phyloP scores from a whole-genome alignment of 2,888 invertebrate genomes.

The Acanthococcus lagerstroemiae region DNA sequence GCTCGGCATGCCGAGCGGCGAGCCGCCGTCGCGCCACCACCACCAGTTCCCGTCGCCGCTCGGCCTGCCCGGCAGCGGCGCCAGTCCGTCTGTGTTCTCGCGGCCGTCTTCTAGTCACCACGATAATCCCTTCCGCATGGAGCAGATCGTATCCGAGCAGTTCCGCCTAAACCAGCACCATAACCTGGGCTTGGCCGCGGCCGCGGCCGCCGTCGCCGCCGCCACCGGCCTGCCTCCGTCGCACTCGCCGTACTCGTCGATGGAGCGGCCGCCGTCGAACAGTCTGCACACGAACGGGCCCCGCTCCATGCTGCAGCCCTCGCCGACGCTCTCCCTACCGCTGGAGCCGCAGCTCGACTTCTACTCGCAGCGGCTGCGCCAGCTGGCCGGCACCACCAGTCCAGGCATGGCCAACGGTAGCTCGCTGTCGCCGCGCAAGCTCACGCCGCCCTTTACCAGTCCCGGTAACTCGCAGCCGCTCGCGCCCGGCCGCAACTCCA shows the following conservation, averaged over 20 bases:
- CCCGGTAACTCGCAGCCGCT: conserved; percentile 51
- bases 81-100: conserved; percentile 51
- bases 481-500: conserved; percentile 46
- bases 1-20: conserved; percentile 64
- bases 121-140: conserved; percentile 70
- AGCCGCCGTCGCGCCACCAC: conserved; percentile 39
- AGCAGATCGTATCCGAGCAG: conserved; percentile 71
- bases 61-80: conserved; percentile 35
- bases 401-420: conserved; percentile 63
- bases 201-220: conserved; percentile 57
- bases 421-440: conserved; percentile 43
- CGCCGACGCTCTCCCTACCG: conserved; percentile 41
- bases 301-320: conserved; percentile 23
- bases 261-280: conserved; percentile 24
- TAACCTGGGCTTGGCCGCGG: conserved; percentile 60
- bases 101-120: conserved; percentile 64
- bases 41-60: conserved; percentile 50
- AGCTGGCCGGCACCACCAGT: conserved; percentile 92
- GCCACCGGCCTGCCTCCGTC: conserved; percentile 47
- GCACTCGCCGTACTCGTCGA: conserved; percentile 37
- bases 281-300: conserved; percentile 10
- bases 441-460: conserved; percentile 43
- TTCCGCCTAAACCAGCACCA: conserved; percentile 57
- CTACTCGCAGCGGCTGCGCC: conserved; percentile 98
- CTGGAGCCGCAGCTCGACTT: conserved; percentile 91